A percentile compares a stretch with the other conserved stretches of the same genome.
These are phyloP conservation scores for Brachyhypopomus occidentalis DNA, from an alignment of 2,113 vertebrate genomes.

Conservation along the genomic window DNA sequence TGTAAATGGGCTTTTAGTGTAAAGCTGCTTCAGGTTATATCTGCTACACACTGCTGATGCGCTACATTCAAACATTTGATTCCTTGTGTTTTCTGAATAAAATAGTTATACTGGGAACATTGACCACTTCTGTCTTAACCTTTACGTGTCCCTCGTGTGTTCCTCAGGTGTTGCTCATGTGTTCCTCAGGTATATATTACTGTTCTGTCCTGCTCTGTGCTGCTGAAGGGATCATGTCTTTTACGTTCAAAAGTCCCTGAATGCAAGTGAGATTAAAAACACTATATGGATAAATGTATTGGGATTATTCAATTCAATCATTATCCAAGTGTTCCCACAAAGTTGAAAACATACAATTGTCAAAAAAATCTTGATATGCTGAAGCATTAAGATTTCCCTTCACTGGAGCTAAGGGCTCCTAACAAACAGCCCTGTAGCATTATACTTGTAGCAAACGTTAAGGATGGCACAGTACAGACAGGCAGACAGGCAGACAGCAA, in stretches of 20 bases:
- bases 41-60: conserved; percentile 41
- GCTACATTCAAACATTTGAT: conserved; percentile 19
- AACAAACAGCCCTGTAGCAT: too few species aligned
- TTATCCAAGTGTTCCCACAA: too few species aligned
- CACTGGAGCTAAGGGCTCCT: too few species aligned
- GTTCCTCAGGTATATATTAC: conserved; percentile 25
- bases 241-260: background rate
- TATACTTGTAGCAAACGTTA: too few species aligned
- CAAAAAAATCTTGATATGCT: too few species aligned
- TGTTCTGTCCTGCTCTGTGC: background rate
- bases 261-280: background rate
- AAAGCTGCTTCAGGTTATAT: conserved; percentile 33
- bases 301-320: too few species aligned
- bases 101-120: background rate
- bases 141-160: too few species aligned
- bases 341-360: too few species aligned
- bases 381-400: too few species aligned
- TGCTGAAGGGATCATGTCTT: background rate
- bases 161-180: background rate
- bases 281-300: too few species aligned
- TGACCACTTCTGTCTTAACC: background rate
- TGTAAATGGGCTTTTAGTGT: conserved; percentile 51
- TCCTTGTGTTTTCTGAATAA: background rate
- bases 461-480: too few species aligned
- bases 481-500: too few species aligned